Evolutionary conservation across 2,113 vertebrate species (phyloP).

Genomic region (Climacteris rufus): DNA sequence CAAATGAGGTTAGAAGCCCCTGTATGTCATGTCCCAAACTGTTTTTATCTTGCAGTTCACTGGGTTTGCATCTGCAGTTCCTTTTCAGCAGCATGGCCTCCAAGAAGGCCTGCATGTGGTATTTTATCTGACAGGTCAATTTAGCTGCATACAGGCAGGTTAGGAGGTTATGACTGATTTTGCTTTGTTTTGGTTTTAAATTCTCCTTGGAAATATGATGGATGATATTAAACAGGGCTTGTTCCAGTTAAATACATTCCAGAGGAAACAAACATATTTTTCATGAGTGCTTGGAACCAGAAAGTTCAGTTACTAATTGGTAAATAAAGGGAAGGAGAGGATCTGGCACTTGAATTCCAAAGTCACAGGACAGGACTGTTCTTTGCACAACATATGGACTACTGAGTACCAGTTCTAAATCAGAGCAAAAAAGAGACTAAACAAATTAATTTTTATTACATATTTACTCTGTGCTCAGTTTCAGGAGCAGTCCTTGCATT

Average conservation of each 20-base stretch:
- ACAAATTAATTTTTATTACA: not conserved
- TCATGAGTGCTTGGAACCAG: not conserved
- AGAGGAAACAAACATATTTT: not conserved
- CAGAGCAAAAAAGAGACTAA: not conserved
- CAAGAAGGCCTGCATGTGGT: not conserved
- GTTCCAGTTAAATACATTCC: not conserved
- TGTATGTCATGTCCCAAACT: not conserved
- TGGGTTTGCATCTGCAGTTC: not conserved
- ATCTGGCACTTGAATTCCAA: not conserved
- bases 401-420: not conserved
- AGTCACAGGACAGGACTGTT: not conserved
- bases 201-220: not conserved
- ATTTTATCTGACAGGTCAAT: not conserved
- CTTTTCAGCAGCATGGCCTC: not conserved
- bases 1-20: not conserved
- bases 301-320: not conserved
- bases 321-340: not conserved
- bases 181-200: not conserved
- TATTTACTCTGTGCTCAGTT: not conserved
- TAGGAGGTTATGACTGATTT: not conserved
- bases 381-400: not conserved
- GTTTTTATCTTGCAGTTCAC: not conserved
- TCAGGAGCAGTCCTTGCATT: not conserved
- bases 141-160: not conserved
- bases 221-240: not conserved